Conservation (phyloP, 2,888 invertebrate species). For the Epinotia nisella region DNA sequence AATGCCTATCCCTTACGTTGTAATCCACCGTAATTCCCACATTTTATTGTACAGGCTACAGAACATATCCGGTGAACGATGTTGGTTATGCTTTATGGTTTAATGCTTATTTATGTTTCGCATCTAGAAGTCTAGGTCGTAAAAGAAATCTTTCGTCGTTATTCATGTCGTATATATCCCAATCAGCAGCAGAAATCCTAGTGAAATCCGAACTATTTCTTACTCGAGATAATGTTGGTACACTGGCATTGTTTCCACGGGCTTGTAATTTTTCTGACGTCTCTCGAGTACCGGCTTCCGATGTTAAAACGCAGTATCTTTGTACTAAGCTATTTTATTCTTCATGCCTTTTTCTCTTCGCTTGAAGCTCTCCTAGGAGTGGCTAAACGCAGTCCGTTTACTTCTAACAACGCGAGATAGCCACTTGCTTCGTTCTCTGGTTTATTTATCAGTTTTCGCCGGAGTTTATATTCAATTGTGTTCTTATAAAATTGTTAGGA, state of each 20-base stretch:
- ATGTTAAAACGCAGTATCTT: slow-evolving; percentile 21
- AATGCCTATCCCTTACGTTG: slow-evolving; percentile 15
- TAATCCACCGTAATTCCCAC: slow-evolving; percentile 27
- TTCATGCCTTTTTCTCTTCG: slow-evolving; percentile 12
- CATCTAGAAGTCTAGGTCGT: slow-evolving; percentile 22
- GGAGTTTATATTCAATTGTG: slow-evolving; percentile 25
- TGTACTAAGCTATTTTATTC: slow-evolving; percentile 1
- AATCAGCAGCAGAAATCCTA: slow-evolving; percentile 27
- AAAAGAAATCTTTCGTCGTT: slow-evolving; percentile 19
- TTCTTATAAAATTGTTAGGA: slow-evolving; percentile 5
- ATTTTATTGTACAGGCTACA: slow-evolving; percentile 8
- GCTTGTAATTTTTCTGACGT: slow-evolving; percentile 53
- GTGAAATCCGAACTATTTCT: slow-evolving; percentile 28
- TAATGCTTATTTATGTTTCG: slow-evolving; percentile 25
- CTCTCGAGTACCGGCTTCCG: slow-evolving; percentile 46
- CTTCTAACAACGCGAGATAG: slow-evolving; percentile 27
- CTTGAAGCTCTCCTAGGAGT: slow-evolving; percentile 15
- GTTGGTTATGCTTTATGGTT: slow-evolving; percentile 14
- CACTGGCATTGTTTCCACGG: slow-evolving; percentile 48
- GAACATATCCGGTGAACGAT: slow-evolving; percentile 16
- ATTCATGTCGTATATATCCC: slow-evolving; percentile 19
- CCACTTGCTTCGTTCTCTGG: slow-evolving; percentile 31
- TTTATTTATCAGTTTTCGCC: slow-evolving; percentile 20
- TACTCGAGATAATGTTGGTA: slow-evolving; percentile 47
- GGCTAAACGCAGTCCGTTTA: slow-evolving; percentile 35